A percentile compares a stretch with the other conserved stretches of the same genome.
These are phyloP conservation scores for Erebia epiphron DNA, from an alignment of 2,888 invertebrate species.

Conservation along the genomic window DNA sequence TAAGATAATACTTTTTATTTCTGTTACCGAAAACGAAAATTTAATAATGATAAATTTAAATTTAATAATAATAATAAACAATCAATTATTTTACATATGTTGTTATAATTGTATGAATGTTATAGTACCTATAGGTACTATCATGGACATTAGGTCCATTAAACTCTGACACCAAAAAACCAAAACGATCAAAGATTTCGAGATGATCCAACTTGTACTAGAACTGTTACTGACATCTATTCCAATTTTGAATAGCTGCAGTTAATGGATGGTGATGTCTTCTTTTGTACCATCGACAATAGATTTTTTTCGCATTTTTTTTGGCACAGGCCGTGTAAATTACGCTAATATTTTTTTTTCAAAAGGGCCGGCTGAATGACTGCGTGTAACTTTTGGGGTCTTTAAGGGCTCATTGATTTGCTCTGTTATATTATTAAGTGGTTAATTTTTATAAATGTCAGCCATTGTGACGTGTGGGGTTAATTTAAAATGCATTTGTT, in stretches of 20 bases:
- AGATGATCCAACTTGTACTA: background rate
- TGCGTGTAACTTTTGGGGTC: constrained; percentile 62
- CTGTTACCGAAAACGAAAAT: too few species aligned
- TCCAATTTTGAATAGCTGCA: constrained; percentile 65
- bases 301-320: constrained; percentile 54
- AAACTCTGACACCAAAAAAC: background rate
- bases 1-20: too few species aligned
- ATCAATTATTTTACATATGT: too few species aligned
- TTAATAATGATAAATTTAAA: too few species aligned
- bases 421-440: constrained; percentile 67
- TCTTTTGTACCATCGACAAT: constrained; percentile 77
- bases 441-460: constrained; percentile 63
- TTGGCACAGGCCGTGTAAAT: constrained; percentile 65
- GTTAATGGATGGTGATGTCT: constrained; percentile 71
- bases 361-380: constrained; percentile 60
- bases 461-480: constrained; percentile 53
- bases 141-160: background rate
- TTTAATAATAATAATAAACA: too few species aligned
- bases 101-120: too few species aligned
- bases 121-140: background rate
- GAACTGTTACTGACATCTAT: constrained; percentile 51
- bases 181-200: background rate
- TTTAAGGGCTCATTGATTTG: constrained; percentile 70
- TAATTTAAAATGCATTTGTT: constrained; percentile 55
- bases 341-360: constrained; percentile 61